Evolutionary conservation across 2,888 invertebrate species (phyloP), one percentile per base, ranked within the genome.

Genomic region (Smittia sp.): DNA sequence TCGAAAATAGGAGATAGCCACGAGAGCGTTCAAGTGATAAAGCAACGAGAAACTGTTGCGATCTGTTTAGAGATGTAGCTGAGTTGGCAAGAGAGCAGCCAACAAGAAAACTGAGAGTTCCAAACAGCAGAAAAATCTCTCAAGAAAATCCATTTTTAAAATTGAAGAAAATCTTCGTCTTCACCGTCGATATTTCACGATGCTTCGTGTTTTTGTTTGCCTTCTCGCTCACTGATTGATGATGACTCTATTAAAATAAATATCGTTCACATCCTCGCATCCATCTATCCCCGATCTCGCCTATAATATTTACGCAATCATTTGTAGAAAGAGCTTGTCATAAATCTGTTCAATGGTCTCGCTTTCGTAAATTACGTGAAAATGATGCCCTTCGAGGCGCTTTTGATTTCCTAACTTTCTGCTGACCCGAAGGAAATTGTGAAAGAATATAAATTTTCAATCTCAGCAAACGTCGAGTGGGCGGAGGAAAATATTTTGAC

Each of bases 281-380:
- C 62, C 39, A 72, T 72, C 72, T 62, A 27, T 72, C 20, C 9
- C 20, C 20, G 18, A 20, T 41, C 22, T 24, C 67, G 22, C 67
- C 39, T 22, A 22, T 38, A 66, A 67, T 68, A 69, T 69, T 69
- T 69, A 54, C 69, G 69, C 32, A 69, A 69, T 69, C 69, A 54
- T 69, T 52, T 54, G 69, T 25, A 18, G 58, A 72, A 63, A 72
- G 39, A 32, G 54, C 72, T 25, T 32, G 72, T 72, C 72, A 72
- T 72, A 72, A 72, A 72, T 72, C 72, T 72, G 24, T 63, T 63
- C 63, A 63, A 62, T 52, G 39, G 69, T 18, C 72, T 70, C 54
- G 18, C 39, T 66, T 39, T 39, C 38, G 4, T 20, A 72, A 70
- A 72, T 72, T 72, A 72, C 54, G 72, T 72, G 72, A 13, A 72